Evolutionary conservation across 2,888 invertebrate genomes (phyloP), one percentile per base, ranked within the genome.

Genomic region (Oxyscelio sp.): DNA sequence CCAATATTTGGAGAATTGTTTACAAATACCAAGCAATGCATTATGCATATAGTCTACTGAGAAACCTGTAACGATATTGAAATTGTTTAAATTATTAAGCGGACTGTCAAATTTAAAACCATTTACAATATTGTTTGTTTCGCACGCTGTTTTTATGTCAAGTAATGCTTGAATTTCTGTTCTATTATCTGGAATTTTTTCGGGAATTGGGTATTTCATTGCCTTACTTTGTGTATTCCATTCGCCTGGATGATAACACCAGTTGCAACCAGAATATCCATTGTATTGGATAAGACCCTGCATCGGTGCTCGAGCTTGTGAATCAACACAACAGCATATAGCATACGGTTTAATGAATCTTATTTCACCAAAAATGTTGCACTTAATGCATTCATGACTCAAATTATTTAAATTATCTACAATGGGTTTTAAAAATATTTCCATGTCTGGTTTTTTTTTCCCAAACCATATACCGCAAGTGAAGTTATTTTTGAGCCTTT

Each of bases 21-120:
- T 59, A 59, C 71, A 63, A 8, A 82, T 70, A 6, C 86, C 84
- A 13, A 79, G 38, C 17, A 77, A 66, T 15, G 74, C 74, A 38
- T 43, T 65, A 50, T 88, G 87, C 85, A 87, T 88, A 61, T 77
- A 75, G 50, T 88, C 85, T 9, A 73, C 66, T 17, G 59, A 31
- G 11, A 88, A 61, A 22, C 74, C 71, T 11, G 84, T 54, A 5
- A 77, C 61, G 19, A 87, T 82, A 65, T 88, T 48, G 45, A 87
- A 88, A 15, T 58, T 21, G 1, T 70, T 59, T 19, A 84, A 59
- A 21, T 31, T 9, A 11, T 40, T 21, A 4, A 83, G 9, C 70
- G 61, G 38, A 43, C 45, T 17, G 48, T 66, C 40, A 75, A 38
- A 17, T 17, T 59, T 59, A 11, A 59, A 40, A 43, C 59, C 59